phyloP scores from a whole-genome alignment of 2,113 vertebrate genomes.

The Chaetura pelagica region DNA sequence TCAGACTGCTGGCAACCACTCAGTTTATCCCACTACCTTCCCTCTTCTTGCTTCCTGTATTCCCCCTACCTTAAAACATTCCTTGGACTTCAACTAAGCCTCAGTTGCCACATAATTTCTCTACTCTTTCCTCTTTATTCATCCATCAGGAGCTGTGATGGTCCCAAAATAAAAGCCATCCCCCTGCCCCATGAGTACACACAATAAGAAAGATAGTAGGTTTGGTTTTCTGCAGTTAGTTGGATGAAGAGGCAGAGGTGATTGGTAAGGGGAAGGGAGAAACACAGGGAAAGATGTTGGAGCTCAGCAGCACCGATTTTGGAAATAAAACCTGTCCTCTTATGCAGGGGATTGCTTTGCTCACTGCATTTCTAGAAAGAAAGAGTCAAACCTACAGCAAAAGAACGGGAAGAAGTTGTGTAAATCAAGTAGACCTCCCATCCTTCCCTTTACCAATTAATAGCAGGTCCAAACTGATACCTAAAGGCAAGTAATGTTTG shows the following conservation, averaged over 20 bases:
- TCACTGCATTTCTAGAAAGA: not conserved
- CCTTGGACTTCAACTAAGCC: not conserved
- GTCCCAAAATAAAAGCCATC: not conserved
- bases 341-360: not conserved
- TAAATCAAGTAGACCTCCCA: not conserved
- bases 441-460: not conserved
- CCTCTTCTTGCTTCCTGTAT: not conserved
- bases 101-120: not conserved
- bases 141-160: not conserved
- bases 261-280: not conserved
- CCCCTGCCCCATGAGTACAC: not conserved
- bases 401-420: not conserved
- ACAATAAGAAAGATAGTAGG: not conserved
- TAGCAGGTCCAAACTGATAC: not conserved
- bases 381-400: not conserved
- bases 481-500: not conserved
- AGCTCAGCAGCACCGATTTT: not conserved
- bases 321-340: not conserved
- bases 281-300: not conserved
- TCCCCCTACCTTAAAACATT: not conserved
- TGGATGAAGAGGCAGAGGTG: not conserved
- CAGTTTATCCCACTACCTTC: not conserved
- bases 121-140: not conserved
- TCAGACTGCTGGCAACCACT: not conserved
- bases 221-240: not conserved